These are phyloP conservation scores for Tokudaia tokunoshimensis DNA, from an alignment of 2,797 vertebrate genomes.

Conservation along the genomic window DNA sequence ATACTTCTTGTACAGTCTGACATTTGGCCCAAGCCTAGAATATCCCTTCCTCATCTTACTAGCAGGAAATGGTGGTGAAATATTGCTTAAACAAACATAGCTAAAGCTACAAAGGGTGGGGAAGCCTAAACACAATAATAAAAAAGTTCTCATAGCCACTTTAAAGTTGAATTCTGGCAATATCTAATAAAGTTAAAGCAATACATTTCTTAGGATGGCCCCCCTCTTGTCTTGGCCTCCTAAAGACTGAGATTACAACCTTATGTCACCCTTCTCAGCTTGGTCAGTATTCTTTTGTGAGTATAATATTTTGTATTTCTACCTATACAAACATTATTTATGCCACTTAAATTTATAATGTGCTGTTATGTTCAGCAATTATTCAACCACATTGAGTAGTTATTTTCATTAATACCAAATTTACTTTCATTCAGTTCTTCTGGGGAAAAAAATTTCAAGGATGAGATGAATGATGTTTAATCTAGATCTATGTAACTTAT, in stretches of 20 bases:
- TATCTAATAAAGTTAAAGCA: background rate
- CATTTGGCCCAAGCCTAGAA: background rate
- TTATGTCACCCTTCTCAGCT: background rate
- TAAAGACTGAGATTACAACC: background rate
- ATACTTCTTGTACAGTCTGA: slow-evolving; percentile 1
- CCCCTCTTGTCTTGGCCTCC: background rate
- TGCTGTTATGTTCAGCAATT: background rate
- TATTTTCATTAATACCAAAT: slow-evolving; percentile 42
- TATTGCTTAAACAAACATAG: background rate
- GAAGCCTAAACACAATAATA: background rate
- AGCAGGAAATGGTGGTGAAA: background rate
- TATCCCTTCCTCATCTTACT: background rate
- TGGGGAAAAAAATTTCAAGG: slow-evolving; percentile 27
- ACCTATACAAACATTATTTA: background rate
- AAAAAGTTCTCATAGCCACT: slow-evolving; percentile 21
- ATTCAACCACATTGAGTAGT: background rate
- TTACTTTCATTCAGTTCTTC: background rate
- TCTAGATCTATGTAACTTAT: background rate
- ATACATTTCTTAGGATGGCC: background rate
- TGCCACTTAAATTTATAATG: slow-evolving; percentile 18
- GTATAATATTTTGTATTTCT: background rate
- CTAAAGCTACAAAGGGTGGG: background rate
- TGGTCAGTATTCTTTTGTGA: slow-evolving; percentile 26
- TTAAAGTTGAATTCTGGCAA: slow-evolving; percentile 29
- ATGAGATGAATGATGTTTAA: slow-evolving; percentile 18